Evolutionary conservation across 1,140 invertebrate genomes (phyloP).

Genomic region (Ceratosolen solmsi): DNA sequence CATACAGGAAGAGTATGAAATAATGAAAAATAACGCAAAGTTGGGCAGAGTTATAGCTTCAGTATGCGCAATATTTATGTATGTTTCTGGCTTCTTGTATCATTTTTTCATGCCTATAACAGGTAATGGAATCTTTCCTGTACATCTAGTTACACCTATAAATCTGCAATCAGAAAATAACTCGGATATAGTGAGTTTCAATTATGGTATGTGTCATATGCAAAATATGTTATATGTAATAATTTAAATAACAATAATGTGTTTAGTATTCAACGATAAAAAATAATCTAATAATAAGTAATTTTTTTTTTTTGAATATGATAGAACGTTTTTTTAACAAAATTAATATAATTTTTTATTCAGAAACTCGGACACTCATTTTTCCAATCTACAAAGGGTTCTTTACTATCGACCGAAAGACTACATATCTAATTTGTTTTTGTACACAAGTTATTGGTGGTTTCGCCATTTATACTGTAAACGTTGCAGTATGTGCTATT

Average conservation of each 20-base stretch:
- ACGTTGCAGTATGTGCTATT: conserved; percentile 54
- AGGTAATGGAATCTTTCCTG: not conserved
- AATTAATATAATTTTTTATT: not conserved
- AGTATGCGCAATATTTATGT: conserved; percentile 61
- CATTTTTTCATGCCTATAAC: conserved; percentile 60
- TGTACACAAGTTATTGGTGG: conserved; percentile 52
- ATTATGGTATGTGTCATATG: no score
- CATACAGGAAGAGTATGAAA: not conserved
- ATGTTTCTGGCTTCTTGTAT: conserved; percentile 60
- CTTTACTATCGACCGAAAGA: no score
- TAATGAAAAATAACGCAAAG: conserved; percentile 57
- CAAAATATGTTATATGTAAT: no score
- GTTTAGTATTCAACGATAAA: no score
- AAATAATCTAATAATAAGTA: no score
- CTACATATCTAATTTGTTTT: conserved; percentile 55
- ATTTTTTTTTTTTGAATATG: no score
- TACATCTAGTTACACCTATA: no score
- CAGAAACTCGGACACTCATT: not conserved
- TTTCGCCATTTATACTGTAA: conserved; percentile 54
- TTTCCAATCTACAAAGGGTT: no score
- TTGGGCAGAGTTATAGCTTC: conserved; percentile 53
- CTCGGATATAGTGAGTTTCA: no score
- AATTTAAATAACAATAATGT: no score
- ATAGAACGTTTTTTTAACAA: not conserved
- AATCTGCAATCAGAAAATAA: no score